phyloP scores from a whole-genome alignment of 2,797 vertebrate species.

The Borostomias antarcticus region DNA sequence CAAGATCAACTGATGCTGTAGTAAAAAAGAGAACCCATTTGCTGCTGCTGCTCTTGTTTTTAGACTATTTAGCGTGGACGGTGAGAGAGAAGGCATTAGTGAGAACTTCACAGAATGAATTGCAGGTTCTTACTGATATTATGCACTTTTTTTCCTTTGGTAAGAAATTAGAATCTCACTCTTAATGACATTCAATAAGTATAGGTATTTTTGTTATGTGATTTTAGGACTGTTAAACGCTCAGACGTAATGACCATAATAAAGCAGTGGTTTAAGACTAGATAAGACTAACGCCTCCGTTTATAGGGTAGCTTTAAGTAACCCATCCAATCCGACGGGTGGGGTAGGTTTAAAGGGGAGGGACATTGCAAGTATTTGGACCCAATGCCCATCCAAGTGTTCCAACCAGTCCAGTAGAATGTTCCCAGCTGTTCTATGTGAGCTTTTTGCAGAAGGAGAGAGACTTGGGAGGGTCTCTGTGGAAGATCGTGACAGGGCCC shows the following conservation, averaged over 20 bases:
- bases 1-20: conserved; percentile 58
- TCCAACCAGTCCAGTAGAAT: conserved; percentile 36
- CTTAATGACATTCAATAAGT: conserved; percentile 61
- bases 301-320: conserved; percentile 61
- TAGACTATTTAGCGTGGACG: conserved; percentile 55
- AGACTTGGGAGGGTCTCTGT: background rate
- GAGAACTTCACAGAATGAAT: conserved; percentile 52
- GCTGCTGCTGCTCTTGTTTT: conserved; percentile 65
- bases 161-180: conserved; percentile 66
- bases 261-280: conserved; percentile 60
- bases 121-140: conserved; percentile 61
- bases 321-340: conserved; percentile 45
- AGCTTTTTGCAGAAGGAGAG: conserved; percentile 21
- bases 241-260: conserved; percentile 43
- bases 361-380: conserved; percentile 40
- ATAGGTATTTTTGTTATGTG: conserved; percentile 60
- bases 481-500: conserved; percentile 12
- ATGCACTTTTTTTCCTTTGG: conserved; percentile 74
- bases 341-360: conserved; percentile 48
- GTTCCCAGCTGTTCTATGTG: conserved; percentile 18
- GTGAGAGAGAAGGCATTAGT: conserved; percentile 54
- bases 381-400: conserved; percentile 35
- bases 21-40: conserved; percentile 54
- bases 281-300: conserved; percentile 60
- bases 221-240: conserved; percentile 64